Evolutionary conservation across 2,888 invertebrate species (phyloP), one percentile per base, ranked within the genome.

Genomic region (Spisula subtruncata): DNA sequence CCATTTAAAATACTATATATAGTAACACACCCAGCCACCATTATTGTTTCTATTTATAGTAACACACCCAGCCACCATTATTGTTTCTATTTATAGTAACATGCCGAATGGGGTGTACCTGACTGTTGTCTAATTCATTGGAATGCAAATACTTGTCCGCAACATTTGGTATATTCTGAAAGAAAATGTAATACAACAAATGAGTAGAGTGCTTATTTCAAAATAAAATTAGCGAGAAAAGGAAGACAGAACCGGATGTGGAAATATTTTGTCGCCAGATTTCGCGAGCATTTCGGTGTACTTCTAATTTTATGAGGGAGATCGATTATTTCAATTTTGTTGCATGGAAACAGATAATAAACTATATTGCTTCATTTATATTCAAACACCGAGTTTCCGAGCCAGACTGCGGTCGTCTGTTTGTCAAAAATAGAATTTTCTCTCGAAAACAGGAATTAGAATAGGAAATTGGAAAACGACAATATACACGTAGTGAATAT

Each of bases 91-190:
- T 75, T 75, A 75, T 75, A 75, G 75, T 75, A 75, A 75, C 75
- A 75, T 75, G 75, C 14, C 75, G 20, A 75, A 18, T 35, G 2
- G 16, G 35, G 35, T 75, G 75, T 89, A 89, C 89, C 89, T 89
- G 90, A 16, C 32, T 66, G 83, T 88, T 87, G 51, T 87, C 90
- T 25, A 85, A n/a, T 32, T 90, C 87, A 66, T 90, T 87, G n/a
- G 35, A 60, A 41, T 81, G 48, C 84, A 88, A 41, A 51, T 87
- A 87, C 81, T 87, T 90, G 85, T 90, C 90, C 35, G 87, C 84
- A 29, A 90, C 83, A 60, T 87, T 90, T 20, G 87, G 90, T 29
- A 90, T 81, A 32, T 29, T 90, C 90, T 90, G 90, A 90, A 90
- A 90, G 46, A 79, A 85, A 83, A 90, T 18, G 29, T 14, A 51